These are phyloP conservation scores for Drosophila parthenogenetica DNA, from an alignment of 2,888 invertebrate species.

Conservation along the genomic window DNA sequence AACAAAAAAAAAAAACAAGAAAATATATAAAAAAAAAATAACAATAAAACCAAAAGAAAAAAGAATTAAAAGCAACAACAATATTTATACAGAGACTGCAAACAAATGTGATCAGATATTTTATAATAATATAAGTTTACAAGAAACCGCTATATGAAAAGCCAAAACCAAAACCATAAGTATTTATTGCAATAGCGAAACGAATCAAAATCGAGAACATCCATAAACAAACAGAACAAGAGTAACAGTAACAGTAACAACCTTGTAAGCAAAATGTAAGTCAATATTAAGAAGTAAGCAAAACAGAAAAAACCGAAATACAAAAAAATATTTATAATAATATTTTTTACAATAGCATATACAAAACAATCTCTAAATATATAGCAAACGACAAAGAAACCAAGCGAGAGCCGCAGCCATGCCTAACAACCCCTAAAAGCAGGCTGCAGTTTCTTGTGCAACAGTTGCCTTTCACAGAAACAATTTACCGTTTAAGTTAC, in stretches of 20 bases:
- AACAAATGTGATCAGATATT: constrained; percentile 86
- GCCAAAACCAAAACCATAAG: constrained; percentile 51
- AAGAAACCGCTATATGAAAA: constrained; percentile 64
- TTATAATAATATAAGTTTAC: constrained; percentile 84
- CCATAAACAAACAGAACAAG: constrained; percentile 50
- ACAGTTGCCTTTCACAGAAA: constrained; percentile 80
- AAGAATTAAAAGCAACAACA: constrained; percentile 69
- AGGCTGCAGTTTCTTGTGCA: constrained; percentile 61
- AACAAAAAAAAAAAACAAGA: constrained; percentile 37
- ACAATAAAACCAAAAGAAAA: constrained; percentile 45
- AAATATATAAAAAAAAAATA: constrained; percentile 22
- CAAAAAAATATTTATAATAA: constrained; percentile 73
- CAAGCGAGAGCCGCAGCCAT: constrained; percentile 57
- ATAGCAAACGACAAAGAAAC: constrained; percentile 80
- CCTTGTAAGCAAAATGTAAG: constrained; percentile 66
- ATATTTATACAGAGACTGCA: constrained; percentile 85
- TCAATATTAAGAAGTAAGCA: constrained; percentile 63
- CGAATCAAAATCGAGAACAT: constrained; percentile 66
- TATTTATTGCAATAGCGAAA: constrained; percentile 70
- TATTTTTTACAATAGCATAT: constrained; percentile 81
- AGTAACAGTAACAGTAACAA: constrained; percentile 50
- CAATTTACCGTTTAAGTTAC: constrained; percentile 80
- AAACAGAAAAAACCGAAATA: constrained; percentile 33
- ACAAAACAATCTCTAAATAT: constrained; percentile 69
- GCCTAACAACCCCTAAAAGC: constrained; percentile 34